Percentiles rank a stretch among this genome's conserved stretches.
Conservation (phyloP, 2,888 invertebrate species). For the Melieria crassipennis region DNA sequence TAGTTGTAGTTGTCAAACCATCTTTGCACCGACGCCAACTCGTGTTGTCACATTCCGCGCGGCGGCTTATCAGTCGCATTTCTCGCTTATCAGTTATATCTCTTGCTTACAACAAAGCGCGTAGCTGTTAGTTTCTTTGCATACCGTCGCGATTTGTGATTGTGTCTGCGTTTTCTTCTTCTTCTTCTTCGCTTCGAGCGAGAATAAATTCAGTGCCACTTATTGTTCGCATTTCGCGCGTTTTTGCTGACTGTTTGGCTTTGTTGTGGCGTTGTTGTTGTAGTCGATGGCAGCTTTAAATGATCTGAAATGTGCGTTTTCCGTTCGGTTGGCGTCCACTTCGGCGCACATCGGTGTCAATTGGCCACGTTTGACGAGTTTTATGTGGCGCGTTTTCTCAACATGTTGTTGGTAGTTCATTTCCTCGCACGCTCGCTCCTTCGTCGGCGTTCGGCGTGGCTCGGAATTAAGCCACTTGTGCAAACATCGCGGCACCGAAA, state of each 20-base stretch:
- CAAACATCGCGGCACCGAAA: not conserved
- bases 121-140: not conserved
- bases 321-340: too few relatives aligned
- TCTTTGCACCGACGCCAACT: too few relatives aligned
- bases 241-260: too few relatives aligned
- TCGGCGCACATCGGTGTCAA: too few relatives aligned
- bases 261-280: too few relatives aligned
- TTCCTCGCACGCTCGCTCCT: not conserved
- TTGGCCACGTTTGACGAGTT: too few relatives aligned
- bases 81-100: not conserved
- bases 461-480: conserved; percentile 21
- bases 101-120: not conserved
- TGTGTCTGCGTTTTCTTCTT: not conserved
- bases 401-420: conserved; percentile 10
- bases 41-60: too few relatives aligned
- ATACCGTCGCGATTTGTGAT: not conserved
- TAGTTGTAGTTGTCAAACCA: too few relatives aligned
- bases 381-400: conserved; percentile 5
- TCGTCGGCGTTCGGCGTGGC: too few relatives aligned
- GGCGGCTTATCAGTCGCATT: not conserved
- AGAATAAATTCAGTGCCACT: not conserved
- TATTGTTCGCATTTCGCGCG: not conserved
- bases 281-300: too few relatives aligned
- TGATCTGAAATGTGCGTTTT: too few relatives aligned
- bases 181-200: not conserved